Evolutionary conservation across 2,797 vertebrate species (phyloP), one percentile per base, ranked within the genome.

Genomic region (Hyperoplus lanceolatus): DNA sequence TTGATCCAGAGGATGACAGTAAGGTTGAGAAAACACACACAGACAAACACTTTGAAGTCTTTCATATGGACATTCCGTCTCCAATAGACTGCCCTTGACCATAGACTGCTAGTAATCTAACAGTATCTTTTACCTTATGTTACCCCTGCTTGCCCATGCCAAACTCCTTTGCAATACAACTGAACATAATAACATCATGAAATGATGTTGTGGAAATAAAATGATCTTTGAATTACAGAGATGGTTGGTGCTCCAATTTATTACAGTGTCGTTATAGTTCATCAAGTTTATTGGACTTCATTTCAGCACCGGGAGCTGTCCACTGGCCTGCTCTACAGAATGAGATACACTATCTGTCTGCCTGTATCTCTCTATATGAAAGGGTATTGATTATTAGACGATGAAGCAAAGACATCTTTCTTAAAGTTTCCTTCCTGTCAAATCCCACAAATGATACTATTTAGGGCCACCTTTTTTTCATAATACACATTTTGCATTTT

Each of bases 221-320:
- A n/a, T 29, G 0, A 39, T 63, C 7, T 48, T 58, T 59, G 11
- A 46, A 50, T 29, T 50, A 61, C 51, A 39, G 36, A 50, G 16
- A 41, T 7, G 48, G 54, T 3, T 29, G 18, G 0, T 15, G 39
- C 2, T 49, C 43, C 2, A 57, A 3, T 53, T 29, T 15, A 50
- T 6, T 50, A 29, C 18, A 43, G 11, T 9, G 1, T 70, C 36
- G 29, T 42, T 55, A 42, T 60, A n/a, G 29, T 41, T 71, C 18
- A 36, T 12, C 15, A 11, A 21, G 29, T 67, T 67, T 10, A 21
- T 41, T 14, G 29, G 16, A 64, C 29, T 36, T 42, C 3, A 61
- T 49, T 61, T 67, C 64, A 54, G 29, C 21, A 59, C 11, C 9
- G 1, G 38, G 51, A 70, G 8, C 51, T 62, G 50, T 69, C 46